phyloP scores from a whole-genome alignment of 2,113 vertebrate genomes.

The Hiodon alosoides region DNA sequence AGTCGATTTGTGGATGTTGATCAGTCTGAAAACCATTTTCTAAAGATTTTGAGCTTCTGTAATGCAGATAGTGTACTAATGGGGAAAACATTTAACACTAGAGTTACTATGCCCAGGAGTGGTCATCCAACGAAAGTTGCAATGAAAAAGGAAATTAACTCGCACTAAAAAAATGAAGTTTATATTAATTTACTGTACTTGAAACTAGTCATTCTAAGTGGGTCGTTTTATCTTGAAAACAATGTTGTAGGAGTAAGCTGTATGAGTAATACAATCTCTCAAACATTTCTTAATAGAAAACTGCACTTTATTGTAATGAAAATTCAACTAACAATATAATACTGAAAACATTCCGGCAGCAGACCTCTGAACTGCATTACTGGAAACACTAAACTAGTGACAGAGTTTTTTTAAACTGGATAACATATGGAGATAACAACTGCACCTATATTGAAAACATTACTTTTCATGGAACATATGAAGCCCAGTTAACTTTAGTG shows the following conservation, averaged over 20 bases:
- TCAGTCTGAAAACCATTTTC: too few relatives aligned
- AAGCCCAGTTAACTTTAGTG: slow-evolving; percentile 16
- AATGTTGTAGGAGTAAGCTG: neutral
- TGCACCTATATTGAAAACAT: slow-evolving; percentile 53
- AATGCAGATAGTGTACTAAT: neutral
- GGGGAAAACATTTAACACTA: too few relatives aligned
- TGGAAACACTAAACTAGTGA: slow-evolving; percentile 55
- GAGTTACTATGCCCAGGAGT: too few relatives aligned
- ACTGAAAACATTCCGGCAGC: slow-evolving; percentile 32
- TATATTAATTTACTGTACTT: too few relatives aligned
- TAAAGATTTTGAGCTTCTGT: neutral
- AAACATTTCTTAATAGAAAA: slow-evolving; percentile 69
- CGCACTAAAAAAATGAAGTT: too few relatives aligned
- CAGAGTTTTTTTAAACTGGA: slow-evolving; percentile 17
- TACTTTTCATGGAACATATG: slow-evolving; percentile 35
- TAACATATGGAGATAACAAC: slow-evolving; percentile 15
- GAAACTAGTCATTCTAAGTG: too few relatives aligned
- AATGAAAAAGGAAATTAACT: too few relatives aligned
- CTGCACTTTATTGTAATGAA: slow-evolving; percentile 79
- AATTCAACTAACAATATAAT: slow-evolving; percentile 30
- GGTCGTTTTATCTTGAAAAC: too few relatives aligned
- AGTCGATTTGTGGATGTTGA: too few relatives aligned
- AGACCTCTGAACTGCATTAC: slow-evolving; percentile 37
- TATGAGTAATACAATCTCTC: neutral
- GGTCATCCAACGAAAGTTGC: too few relatives aligned